A percentile compares a stretch with the other conserved stretches of the same genome.
Conservation (phyloP, 2,888 invertebrate species). For the Drosophila algonquin region DNA sequence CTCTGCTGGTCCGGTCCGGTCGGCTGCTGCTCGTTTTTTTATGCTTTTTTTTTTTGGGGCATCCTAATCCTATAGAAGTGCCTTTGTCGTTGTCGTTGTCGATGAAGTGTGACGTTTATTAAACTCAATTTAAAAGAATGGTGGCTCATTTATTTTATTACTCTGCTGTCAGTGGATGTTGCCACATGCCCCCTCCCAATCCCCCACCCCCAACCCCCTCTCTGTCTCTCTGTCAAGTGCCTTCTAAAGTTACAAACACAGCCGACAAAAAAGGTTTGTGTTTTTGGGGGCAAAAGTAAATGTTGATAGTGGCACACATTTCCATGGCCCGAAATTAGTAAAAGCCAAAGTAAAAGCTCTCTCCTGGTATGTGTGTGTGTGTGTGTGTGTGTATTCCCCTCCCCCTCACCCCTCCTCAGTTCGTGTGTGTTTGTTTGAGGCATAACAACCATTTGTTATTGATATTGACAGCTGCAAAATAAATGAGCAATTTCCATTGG, state of each 20-base stretch:
- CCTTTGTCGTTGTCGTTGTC: slow-evolving; percentile 59
- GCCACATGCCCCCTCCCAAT: slow-evolving; percentile 1
- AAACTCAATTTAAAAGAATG: slow-evolving; percentile 80
- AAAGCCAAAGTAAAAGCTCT: slow-evolving; percentile 1
- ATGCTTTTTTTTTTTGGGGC: slow-evolving; percentile 6
- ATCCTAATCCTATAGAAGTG: slow-evolving; percentile 28
- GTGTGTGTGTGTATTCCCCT: slow-evolving; percentile 12
- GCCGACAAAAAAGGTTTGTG: not conserved
- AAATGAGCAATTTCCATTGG: slow-evolving; percentile 75
- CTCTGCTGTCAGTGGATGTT: slow-evolving; percentile 66
- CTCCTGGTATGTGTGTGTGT: slow-evolving; percentile 21
- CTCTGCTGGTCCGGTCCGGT: slow-evolving; percentile 1
- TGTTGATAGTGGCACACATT: slow-evolving; percentile 71
- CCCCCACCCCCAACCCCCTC: not conserved
- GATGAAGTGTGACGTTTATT: slow-evolving; percentile 80
- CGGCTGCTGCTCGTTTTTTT: slow-evolving; percentile 25
- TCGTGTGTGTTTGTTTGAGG: slow-evolving; percentile 52
- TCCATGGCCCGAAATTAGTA: slow-evolving; percentile 53
- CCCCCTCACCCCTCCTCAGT: not conserved
- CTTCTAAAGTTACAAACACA: slow-evolving; percentile 57
- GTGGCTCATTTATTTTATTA: slow-evolving; percentile 79
- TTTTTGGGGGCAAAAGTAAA: slow-evolving; percentile 41
- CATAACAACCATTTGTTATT: slow-evolving; percentile 80
- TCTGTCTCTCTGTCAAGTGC: slow-evolving; percentile 33
- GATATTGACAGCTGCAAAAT: slow-evolving; percentile 80